Evolutionary conservation across 2,888 invertebrate genomes (phyloP), one percentile per base, ranked within the genome.

Genomic region (Cosmia pyralina): DNA sequence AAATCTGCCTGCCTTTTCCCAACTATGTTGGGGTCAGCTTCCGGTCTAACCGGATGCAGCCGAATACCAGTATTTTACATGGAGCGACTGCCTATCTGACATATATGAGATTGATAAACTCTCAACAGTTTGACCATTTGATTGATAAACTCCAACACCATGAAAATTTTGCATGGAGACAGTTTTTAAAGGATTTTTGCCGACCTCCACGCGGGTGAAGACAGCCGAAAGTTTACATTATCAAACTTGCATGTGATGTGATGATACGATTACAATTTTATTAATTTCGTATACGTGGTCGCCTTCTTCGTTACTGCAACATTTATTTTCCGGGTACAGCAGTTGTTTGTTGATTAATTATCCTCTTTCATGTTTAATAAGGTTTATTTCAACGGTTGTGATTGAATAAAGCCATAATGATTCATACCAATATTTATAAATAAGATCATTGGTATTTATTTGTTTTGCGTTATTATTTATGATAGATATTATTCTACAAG

Each of bases 291-390:
- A 19, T n/a, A 53, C 11, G 53, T 19, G 44, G 44, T n/a, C n/a
- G 10, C 8, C 10, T 7, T 41, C 46, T 22, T 34, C 11, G 11
- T 38, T 46, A 48, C n/a, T 13, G 8, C 13, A 13, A 44, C 5
- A 34, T 50, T n/a, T 13, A 41, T 67, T 68, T 68, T 41, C 50
- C 34, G 28, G 8, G 0, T 28, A 6, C 19, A 15, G 11, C 41
- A 38, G 7, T 22, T 22, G 11, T 73, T 50, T 77, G 15, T 5
- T 22, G 5, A 34, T 50, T 34, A 19, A 59, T 48, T 82, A 55
- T 71, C 58, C 66, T 78, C 55, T 76, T 41, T 15, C 1, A 60
- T 63, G 1, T 55, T 41, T 17, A 66, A 48, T 50, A 28, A n/a
- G 11, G 7, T 50, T 48, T 34, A 55, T 13, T 79, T 28, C 19